phyloP scores from a whole-genome alignment of 2,797 vertebrate species.

The Tangara arthus region DNA sequence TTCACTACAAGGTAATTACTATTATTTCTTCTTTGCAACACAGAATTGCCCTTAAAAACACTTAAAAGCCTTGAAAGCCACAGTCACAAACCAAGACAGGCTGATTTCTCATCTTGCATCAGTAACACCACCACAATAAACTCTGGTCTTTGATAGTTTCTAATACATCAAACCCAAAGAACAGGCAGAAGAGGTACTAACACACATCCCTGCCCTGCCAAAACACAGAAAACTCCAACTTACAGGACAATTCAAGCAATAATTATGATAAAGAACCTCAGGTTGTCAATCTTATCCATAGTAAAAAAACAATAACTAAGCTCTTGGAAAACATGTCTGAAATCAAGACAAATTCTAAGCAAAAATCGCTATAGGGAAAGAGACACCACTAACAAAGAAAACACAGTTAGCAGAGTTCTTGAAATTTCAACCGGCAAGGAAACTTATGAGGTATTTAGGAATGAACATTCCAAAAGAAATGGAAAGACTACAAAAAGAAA shows the following conservation, averaged over 20 bases:
- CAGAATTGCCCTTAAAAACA: background rate
- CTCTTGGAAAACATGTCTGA: background rate
- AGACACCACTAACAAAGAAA: background rate
- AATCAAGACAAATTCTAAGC: conserved; percentile 2
- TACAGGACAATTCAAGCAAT: background rate
- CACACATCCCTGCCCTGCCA: background rate
- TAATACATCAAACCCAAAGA: background rate
- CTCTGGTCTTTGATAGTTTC: background rate
- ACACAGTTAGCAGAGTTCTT: background rate
- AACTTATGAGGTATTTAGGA: background rate
- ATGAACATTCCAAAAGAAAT: background rate
- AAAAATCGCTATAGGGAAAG: background rate
- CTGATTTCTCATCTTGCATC: background rate
- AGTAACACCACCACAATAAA: background rate
- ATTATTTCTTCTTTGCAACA: background rate
- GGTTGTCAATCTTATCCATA: background rate
- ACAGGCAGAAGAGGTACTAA: background rate
- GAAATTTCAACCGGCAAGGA: conserved; percentile 8
- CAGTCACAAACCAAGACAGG: background rate
- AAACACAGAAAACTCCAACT: background rate
- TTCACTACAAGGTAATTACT: background rate
- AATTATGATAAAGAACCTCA: background rate
- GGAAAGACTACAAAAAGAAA: background rate
- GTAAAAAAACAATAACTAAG: background rate
- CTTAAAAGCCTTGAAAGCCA: background rate